Base-by-base conservation (phyloP, 2,797 vertebrate species). In the Ptychobarbus kaznakovi region DNA sequence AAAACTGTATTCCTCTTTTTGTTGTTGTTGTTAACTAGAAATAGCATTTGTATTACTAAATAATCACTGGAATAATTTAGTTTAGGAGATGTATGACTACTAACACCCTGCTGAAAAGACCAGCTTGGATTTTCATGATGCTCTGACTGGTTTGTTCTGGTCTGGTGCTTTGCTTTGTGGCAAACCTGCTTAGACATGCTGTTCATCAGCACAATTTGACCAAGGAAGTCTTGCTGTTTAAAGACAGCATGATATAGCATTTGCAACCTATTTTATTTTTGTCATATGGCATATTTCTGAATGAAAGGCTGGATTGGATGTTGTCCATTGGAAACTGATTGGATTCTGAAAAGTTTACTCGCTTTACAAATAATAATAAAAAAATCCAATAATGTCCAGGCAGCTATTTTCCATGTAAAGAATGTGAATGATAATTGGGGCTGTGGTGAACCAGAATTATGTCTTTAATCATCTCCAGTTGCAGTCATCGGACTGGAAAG, bases 1-100 rank as follows among this genome's bases (percentile, higher is more conserved):
- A 79, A 82, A 74, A 56, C 58, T 56, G 42, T 76, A 75, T 70
- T 53, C 56, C 61, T 61, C 40, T 46, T 83, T 85, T 78, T 86
- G 61, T 79, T 40, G 49, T 76, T 89, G 84, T 87, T 46, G 58
- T 28, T 44, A 84, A 38, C 74, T 77, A 63, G 56, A 65, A 74
- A 49, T 82, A 61, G 61, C 40, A 22, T 38, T 32, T 58, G 11
- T 73, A 40, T 58, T 63, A 66, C 40, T 15, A 66, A 80, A 80
- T 68, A 66, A 49, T 68, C 18, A 68, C 10, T 35, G 35, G 58
- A 4, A 65, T 13, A 40, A 13, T 83, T 49, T 75, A 75, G 46
- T 81, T 70, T 70, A 82, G 25, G 40, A 28, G 35, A 40, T 73
- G 32, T 53, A 35, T 22, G 16, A 51, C 44, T 61, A 44, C 70